These are phyloP conservation scores for Micromys minutus DNA, from an alignment of 2,113 vertebrate genomes.

Conservation along the genomic window DNA sequence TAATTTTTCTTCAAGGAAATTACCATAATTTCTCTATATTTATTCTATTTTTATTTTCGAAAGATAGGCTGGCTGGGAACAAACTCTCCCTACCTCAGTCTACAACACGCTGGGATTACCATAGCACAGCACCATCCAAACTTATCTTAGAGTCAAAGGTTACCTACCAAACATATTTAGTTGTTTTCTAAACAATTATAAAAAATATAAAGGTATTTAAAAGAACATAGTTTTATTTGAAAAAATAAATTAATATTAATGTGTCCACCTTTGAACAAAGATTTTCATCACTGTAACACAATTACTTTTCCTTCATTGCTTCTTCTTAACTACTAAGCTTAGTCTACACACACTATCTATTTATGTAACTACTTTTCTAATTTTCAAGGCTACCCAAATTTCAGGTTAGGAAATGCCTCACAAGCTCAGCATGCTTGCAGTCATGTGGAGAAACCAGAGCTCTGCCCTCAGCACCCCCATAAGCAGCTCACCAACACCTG, in stretches of 20 bases:
- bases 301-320: neutral
- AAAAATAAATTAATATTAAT: neutral
- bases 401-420: neutral
- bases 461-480: neutral
- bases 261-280: neutral
- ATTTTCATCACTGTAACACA: neutral
- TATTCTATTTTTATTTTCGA: neutral
- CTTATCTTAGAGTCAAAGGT: neutral
- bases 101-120: neutral
- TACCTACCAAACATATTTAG: neutral
- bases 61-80: neutral
- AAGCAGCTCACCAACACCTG: too few species aligned
- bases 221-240: neutral
- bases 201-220: neutral
- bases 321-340: neutral
- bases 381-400: neutral
- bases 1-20: neutral
- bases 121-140: rapidly evolving
- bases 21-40: neutral
- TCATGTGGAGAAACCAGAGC: too few species aligned
- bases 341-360: neutral
- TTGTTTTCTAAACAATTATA: slow-evolving; percentile 10
- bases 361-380: neutral
- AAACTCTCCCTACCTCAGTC: neutral
- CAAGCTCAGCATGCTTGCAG: neutral